These are phyloP conservation scores for Ginglymostoma cirratum DNA, from an alignment of 2,113 vertebrate genomes.

Conservation along the genomic window DNA sequence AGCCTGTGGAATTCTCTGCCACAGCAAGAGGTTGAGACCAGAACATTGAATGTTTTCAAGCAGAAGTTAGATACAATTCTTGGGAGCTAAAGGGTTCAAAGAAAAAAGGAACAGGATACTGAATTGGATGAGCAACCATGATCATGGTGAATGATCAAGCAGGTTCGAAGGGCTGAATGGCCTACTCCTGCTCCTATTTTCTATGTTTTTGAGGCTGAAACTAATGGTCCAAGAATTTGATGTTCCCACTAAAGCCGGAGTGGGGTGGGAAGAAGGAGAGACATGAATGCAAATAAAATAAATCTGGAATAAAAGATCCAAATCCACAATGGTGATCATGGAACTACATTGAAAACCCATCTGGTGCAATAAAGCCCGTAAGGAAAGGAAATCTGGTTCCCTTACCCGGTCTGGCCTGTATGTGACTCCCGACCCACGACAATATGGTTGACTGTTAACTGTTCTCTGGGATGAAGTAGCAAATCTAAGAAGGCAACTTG, in stretches of 20 bases:
- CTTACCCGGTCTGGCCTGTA: neutral
- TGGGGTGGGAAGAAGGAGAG: neutral
- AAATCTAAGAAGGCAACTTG: neutral
- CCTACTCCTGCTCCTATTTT: no score
- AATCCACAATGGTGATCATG: neutral
- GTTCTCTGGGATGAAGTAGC: neutral
- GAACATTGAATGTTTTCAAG: no score
- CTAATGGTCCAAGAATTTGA: neutral
- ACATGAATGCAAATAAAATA: neutral
- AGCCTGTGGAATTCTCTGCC: no score
- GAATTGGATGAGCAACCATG: no score
- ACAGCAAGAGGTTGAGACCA: no score
- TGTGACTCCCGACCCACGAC: neutral
- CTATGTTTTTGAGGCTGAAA: neutral
- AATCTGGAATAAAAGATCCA: neutral
- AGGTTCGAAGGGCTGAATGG: no score
- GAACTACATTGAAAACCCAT: neutral
- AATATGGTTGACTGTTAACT: neutral
- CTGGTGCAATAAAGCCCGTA: neutral
- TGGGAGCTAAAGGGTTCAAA: no score
- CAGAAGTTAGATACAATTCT: no score
- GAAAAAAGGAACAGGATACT: no score
- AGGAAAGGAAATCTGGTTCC: neutral
- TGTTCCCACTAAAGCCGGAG: no score
- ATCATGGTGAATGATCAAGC: no score